These are phyloP conservation scores for Drosophila imparisetae DNA, from an alignment of 2,888 invertebrate species.

Conservation along the genomic window DNA sequence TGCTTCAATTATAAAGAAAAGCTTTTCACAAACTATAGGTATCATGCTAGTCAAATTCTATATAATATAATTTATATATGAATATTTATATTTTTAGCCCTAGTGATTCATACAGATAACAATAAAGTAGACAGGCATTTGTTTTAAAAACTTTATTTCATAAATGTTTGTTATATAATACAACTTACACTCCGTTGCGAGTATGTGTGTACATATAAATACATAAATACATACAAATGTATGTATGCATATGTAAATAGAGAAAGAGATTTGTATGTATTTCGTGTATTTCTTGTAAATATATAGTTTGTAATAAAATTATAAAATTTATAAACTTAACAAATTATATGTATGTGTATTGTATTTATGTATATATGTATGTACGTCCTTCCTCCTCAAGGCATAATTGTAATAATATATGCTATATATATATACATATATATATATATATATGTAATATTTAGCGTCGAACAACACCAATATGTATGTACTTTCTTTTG, in stretches of 20 bases:
- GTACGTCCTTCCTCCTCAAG: conserved; percentile 1
- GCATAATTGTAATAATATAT: conserved; percentile 7
- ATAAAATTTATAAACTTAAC: conserved; percentile 66
- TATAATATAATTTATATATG: background rate
- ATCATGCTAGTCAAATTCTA: background rate
- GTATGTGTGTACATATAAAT: conserved; percentile 54
- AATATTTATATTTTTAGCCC: background rate
- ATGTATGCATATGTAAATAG: conserved; percentile 33
- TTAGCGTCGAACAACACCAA: conserved; percentile 10
- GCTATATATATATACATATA: background rate
- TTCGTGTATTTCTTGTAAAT: conserved; percentile 42
- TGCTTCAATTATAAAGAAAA: background rate
- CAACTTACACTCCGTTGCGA: conserved; percentile 50
- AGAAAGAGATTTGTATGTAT: conserved; percentile 32
- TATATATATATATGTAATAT: conserved; percentile 1
- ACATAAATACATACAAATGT: conserved; percentile 36
- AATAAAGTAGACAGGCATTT: conserved; percentile 17
- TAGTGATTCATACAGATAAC: background rate
- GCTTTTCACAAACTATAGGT: background rate
- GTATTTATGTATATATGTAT: conserved; percentile 11
- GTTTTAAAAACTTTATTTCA: conserved; percentile 69
- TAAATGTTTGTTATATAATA: conserved; percentile 63
- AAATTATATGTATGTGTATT: conserved; percentile 40
- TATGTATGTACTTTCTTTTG: background rate
- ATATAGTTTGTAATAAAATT: conserved; percentile 57